Percentiles rank a stretch among this genome's conserved stretches.
Evolutionary conservation across 2,797 vertebrate genomes (phyloP).

Genomic region (Acanthiza pusilla): DNA sequence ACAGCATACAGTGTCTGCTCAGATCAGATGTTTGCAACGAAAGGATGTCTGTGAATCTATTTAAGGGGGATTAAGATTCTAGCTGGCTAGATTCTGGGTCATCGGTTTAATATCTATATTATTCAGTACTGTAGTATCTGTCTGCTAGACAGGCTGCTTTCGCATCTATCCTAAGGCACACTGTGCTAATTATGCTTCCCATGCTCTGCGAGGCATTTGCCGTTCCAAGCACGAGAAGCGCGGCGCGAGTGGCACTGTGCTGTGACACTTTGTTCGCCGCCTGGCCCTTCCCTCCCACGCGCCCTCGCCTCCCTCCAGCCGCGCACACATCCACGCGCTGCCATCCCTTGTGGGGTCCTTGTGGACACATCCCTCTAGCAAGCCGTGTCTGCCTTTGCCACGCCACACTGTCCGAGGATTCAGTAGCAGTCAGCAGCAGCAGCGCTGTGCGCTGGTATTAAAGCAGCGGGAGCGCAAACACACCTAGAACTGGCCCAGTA

Average conservation of each 20-base stretch:
- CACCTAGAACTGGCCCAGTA: background rate
- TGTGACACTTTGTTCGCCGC: background rate
- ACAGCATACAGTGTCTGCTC: slow-evolving; percentile 14
- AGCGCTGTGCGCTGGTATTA: background rate
- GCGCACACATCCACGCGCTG: accelerated
- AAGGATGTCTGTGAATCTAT: slow-evolving; percentile 47
- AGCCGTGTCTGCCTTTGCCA: background rate
- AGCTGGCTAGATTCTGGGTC: slow-evolving; percentile 51
- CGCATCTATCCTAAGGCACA: slow-evolving; percentile 6
- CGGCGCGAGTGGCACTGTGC: background rate
- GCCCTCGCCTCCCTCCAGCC: accelerated
- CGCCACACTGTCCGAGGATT: background rate
- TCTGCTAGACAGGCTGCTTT: slow-evolving; percentile 40
- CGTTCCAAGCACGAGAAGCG: background rate
- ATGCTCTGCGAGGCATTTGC: background rate
- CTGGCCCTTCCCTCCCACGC: background rate
- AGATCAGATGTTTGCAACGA: slow-evolving; percentile 27
- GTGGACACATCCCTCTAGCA: background rate
- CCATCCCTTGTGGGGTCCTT: background rate
- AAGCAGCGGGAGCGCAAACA: background rate
- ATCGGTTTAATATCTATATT: slow-evolving; percentile 54
- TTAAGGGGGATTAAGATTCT: slow-evolving; percentile 61
- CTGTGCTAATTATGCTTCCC: slow-evolving; percentile 14
- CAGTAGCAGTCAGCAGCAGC: background rate
- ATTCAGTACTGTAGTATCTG: slow-evolving; percentile 48